Evolutionary conservation across 2,888 invertebrate genomes (phyloP), one percentile per base, ranked within the genome.

Genomic region (Netelia virgata): DNA sequence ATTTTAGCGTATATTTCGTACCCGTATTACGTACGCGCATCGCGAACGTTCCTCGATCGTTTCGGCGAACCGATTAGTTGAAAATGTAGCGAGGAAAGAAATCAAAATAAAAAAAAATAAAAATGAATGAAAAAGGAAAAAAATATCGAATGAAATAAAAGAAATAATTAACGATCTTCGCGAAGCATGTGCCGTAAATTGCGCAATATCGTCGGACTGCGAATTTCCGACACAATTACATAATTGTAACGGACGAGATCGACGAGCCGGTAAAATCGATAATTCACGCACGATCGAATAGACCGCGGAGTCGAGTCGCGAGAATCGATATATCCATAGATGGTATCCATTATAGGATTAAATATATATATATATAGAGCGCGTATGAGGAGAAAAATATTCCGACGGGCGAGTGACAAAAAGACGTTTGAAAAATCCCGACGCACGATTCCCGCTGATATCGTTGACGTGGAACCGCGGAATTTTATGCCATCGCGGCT

Each of bases 261-360:
- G 59, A 64, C 76, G 72, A 84, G 76, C 81, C 84, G 80, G 84
- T 76, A 84, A 70, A 83, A 77, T 81, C 73, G 84, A 77, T 80
- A 81, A 76, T 81, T 77, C 66, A 63, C 66, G 80, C 84, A 77
- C 84, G 84, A 84, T 84, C 83, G 36, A 59, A 61, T 78, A 23
- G 47, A 76, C 72, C 16, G 23, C n/a, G 18, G 6, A 59, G 59
- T 68, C 61, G 47, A 43, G 43, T 57, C 41, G 68, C 57, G 77
- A 77, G 81, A 81, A 81, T 84, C 73, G 57, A 14, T 63, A 69
- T 23, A 47, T 5, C 83, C 83, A 20, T 84, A 84, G 55, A 81
- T 41, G 84, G 84, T 74, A 74, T 81, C 55, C 55, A 43, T 66
- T 43, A 64, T 64, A 43, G 1, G 18, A 10, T n/a, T 63, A 16